Conservation (phyloP, 2,797 vertebrate genomes). For the Hozukius guyotensis region DNA sequence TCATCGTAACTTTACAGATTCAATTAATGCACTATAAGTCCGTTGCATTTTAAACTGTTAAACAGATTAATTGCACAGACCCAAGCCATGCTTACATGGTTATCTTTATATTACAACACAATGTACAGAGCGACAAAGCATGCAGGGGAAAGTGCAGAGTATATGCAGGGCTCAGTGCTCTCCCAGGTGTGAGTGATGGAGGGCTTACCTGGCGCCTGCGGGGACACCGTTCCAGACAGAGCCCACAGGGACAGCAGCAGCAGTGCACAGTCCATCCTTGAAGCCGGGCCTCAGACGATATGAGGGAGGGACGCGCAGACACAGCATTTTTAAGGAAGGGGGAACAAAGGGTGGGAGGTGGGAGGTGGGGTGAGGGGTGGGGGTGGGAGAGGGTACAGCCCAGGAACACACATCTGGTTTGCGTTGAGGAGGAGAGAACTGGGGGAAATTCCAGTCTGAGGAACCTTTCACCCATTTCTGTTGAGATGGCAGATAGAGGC, state of each 20-base stretch:
- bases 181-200: slow-evolving; percentile 22
- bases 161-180: background rate
- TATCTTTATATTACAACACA: background rate
- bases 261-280: slow-evolving; percentile 79
- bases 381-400: slow-evolving; percentile 54
- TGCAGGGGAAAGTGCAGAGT: background rate
- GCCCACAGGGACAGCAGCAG: slow-evolving; percentile 80
- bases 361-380: slow-evolving; percentile 1
- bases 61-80: background rate
- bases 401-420: slow-evolving; percentile 83
- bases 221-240: slow-evolving; percentile 67
- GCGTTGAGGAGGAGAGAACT: slow-evolving; percentile 71
- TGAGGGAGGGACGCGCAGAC: slow-evolving; percentile 66
- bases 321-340: slow-evolving; percentile 67
- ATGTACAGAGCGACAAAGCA: background rate
- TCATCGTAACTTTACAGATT: background rate
- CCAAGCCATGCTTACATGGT: background rate
- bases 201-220: slow-evolving; percentile 70
- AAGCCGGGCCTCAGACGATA: slow-evolving; percentile 65
- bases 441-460: slow-evolving; percentile 74
- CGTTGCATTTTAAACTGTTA: background rate
- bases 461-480: slow-evolving; percentile 87
- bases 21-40: background rate
- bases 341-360: slow-evolving; percentile 40
- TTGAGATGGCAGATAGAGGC: slow-evolving; percentile 60